Evolutionary conservation across 2,113 vertebrate species (phyloP), one percentile per base, ranked within the genome.

Genomic region (Ancistrus triradiatus): DNA sequence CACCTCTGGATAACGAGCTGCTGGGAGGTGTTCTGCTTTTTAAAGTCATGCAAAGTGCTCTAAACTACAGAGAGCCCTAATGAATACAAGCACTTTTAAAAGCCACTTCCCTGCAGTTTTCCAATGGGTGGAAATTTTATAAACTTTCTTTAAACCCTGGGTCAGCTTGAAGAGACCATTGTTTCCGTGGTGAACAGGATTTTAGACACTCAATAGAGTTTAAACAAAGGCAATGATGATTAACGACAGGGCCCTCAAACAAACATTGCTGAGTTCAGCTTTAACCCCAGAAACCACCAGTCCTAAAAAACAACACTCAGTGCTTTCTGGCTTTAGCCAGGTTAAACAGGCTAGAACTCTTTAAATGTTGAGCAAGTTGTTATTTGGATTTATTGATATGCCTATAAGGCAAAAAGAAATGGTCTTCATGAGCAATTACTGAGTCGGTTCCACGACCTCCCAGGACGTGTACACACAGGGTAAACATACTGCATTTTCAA

Each of bases 111-210:
- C 77, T 71, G 68, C 77, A 37, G 70, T 69, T 81, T n/a, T 63
- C 77, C 53, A 78, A 75, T 81, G 67, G 72, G 72, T 48, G 56
- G 25, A 78, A 68, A 77, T 73, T 75, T 70, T 72, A 76, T 77
- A 68, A 78, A 79, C 74, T 70, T 70, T 76, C 72, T 76, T 76
- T 75, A 65, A 68, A 38, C 24, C 52, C 61, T 70, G 46, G 69
- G 51, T 56, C 64, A 73, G 72, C 66, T 74, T 58, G 57, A 55
- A 76, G 66, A 61, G 63, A 50, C 69, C 19, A 78, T 78, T 78
- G 69, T 76, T 59, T 27, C 38, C 18, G 13, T 19, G 18, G 15
- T 74, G 66, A 73, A 73, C 72, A 51, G 64, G 51, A 70, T 53
- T n/a, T 31, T n/a, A 11, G 60, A 52, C 70, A 59, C 55, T 73